These are phyloP conservation scores for Dendrolimus punctatus DNA, from an alignment of 1,140 invertebrate species.

Conservation along the genomic window DNA sequence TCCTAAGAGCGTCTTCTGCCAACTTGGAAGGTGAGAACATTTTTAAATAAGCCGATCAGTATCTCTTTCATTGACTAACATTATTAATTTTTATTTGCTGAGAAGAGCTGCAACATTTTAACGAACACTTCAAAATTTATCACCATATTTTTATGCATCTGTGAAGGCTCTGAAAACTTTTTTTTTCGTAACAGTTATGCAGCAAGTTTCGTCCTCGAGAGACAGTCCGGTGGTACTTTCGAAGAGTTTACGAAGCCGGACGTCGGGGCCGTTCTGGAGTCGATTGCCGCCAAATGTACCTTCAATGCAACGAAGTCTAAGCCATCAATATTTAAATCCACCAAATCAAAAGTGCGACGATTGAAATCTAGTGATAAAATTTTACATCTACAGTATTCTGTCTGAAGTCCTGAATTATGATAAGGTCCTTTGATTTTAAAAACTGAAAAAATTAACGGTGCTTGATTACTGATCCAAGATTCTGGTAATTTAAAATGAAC, in stretches of 20 bases:
- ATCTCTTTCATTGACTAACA: too few relatives aligned
- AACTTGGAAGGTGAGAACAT: conserved; percentile 91
- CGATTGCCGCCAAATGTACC: conserved; percentile 85
- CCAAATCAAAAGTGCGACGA: conserved; percentile 13
- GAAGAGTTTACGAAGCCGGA: conserved; percentile 88
- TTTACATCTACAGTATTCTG: background rate
- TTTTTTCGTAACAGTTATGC: conserved; percentile 78
- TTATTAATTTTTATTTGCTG: too few relatives aligned
- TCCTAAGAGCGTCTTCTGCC: conserved; percentile 89
- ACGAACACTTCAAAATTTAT: background rate
- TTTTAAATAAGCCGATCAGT: background rate
- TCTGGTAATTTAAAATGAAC: too few relatives aligned
- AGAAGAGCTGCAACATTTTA: too few relatives aligned
- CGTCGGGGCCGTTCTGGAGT: conserved; percentile 86
- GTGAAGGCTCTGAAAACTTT: conserved; percentile 3
- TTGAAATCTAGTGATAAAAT: conserved; percentile 16
- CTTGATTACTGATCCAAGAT: too few relatives aligned
- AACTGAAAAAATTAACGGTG: too few relatives aligned
- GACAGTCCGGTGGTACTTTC: conserved; percentile 81
- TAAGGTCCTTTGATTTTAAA: background rate
- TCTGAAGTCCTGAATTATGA: background rate
- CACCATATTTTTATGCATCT: background rate
- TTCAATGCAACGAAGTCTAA: conserved; percentile 91
- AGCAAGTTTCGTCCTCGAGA: conserved; percentile 86
- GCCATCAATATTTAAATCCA: conserved; percentile 5